Percentiles rank a stretch among this genome's conserved stretches.
Evolutionary conservation across 2,113 vertebrate species (phyloP).

Genomic region (Trichomycterus rosablanca): DNA sequence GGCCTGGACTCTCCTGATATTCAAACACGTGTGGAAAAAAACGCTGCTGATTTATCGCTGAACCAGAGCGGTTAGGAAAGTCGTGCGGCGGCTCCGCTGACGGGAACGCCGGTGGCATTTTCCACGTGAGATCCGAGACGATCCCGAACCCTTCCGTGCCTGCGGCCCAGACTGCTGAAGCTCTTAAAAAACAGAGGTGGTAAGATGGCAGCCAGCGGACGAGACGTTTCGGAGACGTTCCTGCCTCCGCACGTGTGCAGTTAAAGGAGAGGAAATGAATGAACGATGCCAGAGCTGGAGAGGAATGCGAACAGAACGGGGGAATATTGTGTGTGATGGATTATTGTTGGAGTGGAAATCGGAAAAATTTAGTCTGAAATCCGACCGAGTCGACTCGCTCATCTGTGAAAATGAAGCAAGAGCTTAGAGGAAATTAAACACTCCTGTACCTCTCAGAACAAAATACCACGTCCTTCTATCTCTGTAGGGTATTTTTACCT

Average conservation of each 20-base stretch:
- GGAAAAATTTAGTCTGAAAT: conserved; percentile 44
- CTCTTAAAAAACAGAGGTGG: conserved; percentile 13
- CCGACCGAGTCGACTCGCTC: conserved; percentile 31
- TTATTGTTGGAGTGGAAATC: conserved; percentile 42
- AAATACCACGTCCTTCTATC: background rate
- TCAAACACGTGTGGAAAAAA: background rate
- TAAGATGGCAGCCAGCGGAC: conserved; percentile 22
- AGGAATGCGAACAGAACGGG: conserved; percentile 1
- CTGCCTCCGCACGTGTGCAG: conserved; percentile 34
- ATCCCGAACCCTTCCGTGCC: background rate
- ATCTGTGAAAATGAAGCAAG: conserved; percentile 43
- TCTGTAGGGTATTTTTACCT: conserved; percentile 1
- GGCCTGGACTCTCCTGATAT: conserved; percentile 12
- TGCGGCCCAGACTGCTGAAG: background rate
- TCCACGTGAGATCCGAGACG: background rate
- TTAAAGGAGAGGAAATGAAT: conserved; percentile 32
- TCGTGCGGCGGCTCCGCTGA: conserved; percentile 12
- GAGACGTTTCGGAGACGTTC: background rate
- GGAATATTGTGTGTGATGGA: conserved; percentile 44
- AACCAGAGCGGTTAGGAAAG: no score
- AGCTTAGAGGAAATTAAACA: conserved; percentile 21
- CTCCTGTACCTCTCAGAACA: conserved; percentile 5
- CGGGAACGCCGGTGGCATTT: background rate
- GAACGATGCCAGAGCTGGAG: conserved; percentile 36
- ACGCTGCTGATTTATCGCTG: conserved; percentile 29